Percentiles rank a stretch among this genome's conserved stretches.
Evolutionary conservation across 2,113 vertebrate genomes (phyloP).

Genomic region (Lichenostomus cassidix): DNA sequence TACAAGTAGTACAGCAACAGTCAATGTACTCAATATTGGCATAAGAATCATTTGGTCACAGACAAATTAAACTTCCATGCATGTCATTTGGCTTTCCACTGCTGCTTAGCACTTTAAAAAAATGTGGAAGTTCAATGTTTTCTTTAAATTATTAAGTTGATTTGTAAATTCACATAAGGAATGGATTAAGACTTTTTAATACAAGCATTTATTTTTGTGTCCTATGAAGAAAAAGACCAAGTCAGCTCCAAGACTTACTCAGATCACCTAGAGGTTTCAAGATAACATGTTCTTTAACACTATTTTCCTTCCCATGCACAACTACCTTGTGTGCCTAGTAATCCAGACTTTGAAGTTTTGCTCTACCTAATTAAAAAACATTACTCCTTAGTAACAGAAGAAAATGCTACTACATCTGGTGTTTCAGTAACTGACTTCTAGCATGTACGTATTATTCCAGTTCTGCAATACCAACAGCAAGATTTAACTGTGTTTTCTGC

Average conservation of each 20-base stretch:
- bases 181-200: neutral
- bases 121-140: neutral
- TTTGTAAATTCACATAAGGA: neutral
- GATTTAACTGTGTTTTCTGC: neutral
- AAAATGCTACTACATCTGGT: neutral
- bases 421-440: neutral
- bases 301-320: neutral
- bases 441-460: neutral
- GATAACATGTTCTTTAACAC: neutral
- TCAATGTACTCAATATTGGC: neutral
- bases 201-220: neutral
- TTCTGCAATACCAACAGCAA: neutral
- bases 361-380: neutral
- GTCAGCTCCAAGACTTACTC: neutral
- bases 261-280: neutral
- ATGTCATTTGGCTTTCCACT: neutral
- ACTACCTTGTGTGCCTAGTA: neutral
- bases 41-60: neutral
- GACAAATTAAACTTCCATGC: neutral
- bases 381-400: neutral
- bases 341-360: neutral
- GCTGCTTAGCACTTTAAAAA: neutral
- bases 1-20: neutral
- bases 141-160: neutral
- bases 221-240: neutral